phyloP scores from a whole-genome alignment of 2,888 invertebrate species.

The Allophyes oxyacanthae region DNA sequence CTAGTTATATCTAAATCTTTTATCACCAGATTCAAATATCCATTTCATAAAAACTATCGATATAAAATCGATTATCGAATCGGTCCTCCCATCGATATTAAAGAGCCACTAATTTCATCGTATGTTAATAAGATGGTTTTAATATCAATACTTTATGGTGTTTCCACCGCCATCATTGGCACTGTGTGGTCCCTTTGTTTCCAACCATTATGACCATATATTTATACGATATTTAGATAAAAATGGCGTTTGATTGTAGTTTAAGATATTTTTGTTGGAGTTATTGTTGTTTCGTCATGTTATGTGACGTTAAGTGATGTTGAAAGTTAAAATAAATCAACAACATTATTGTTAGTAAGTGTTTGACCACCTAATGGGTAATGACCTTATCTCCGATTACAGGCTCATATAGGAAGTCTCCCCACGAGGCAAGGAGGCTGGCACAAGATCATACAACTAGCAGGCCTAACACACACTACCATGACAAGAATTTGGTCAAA shows the following conservation, averaged over 20 bases:
- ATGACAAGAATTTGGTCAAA: too few relatives aligned
- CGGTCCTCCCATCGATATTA: slow-evolving; percentile 22
- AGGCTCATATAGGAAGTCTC: too few relatives aligned
- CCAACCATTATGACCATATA: slow-evolving; percentile 43
- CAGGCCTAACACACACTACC: too few relatives aligned
- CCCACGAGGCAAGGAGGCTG: too few relatives aligned
- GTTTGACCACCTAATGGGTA: slow-evolving; percentile 29
- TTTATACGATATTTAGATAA: slow-evolving; percentile 39
- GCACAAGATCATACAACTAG: too few relatives aligned
- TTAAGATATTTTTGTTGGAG: slow-evolving; percentile 29
- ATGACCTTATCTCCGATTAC: slow-evolving; percentile 10
- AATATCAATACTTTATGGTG: slow-evolving; percentile 73
- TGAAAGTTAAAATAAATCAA: slow-evolving; percentile 36
- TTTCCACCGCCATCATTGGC: slow-evolving; percentile 32
- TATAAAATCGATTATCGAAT: slow-evolving; percentile 21
- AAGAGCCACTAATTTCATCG: slow-evolving; percentile 47
- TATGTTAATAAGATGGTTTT: slow-evolving; percentile 71
- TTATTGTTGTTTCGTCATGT: slow-evolving; percentile 20
- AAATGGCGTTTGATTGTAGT: slow-evolving; percentile 40
- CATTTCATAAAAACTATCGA: slow-evolving; percentile 4
- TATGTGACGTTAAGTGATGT: slow-evolving; percentile 22
- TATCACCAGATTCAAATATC: too few relatives aligned
- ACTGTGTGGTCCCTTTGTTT: slow-evolving; percentile 68
- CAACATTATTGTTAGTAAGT: slow-evolving; percentile 33
- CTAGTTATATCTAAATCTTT: too few relatives aligned